These are phyloP conservation scores for Perca flavescens DNA, from an alignment of 2,113 vertebrate species.

Conservation along the genomic window DNA sequence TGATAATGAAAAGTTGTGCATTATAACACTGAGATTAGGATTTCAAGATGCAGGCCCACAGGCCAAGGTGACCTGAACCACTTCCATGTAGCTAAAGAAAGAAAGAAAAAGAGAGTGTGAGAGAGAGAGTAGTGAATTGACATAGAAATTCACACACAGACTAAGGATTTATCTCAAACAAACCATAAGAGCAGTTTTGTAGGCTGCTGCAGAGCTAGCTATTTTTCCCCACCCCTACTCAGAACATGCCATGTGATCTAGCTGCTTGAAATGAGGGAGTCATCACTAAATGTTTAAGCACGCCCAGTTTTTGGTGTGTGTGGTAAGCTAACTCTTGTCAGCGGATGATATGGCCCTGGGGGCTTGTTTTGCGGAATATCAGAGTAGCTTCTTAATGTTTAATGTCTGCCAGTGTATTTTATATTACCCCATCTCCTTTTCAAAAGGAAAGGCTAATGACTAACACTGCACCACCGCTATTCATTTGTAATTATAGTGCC, in stretches of 20 bases:
- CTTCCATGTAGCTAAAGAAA: neutral
- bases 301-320: conserved; percentile 70
- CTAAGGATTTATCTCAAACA: conserved; percentile 12
- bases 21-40: neutral
- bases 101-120: neutral
- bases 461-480: conserved; percentile 60
- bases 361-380: conserved; percentile 82
- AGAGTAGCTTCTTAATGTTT: conserved; percentile 82
- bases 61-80: neutral
- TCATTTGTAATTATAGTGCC: conserved; percentile 77
- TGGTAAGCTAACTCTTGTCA: conserved; percentile 71
- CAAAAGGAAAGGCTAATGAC: conserved; percentile 84
- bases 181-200: conserved; percentile 13
- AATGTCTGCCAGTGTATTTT: conserved; percentile 82
- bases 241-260: conserved; percentile 44
- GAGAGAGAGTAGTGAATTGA: neutral
- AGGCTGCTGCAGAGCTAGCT: conserved; percentile 13
- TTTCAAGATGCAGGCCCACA: neutral
- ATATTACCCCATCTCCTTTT: conserved; percentile 81
- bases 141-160: neutral
- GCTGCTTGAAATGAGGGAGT: conserved; percentile 60
- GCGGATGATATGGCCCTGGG: conserved; percentile 70
- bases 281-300: conserved; percentile 78
- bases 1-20: neutral
- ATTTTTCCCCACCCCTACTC: conserved; percentile 1